Conservation (phyloP, 2,113 vertebrate species). For the Planiliza haematocheilus region DNA sequence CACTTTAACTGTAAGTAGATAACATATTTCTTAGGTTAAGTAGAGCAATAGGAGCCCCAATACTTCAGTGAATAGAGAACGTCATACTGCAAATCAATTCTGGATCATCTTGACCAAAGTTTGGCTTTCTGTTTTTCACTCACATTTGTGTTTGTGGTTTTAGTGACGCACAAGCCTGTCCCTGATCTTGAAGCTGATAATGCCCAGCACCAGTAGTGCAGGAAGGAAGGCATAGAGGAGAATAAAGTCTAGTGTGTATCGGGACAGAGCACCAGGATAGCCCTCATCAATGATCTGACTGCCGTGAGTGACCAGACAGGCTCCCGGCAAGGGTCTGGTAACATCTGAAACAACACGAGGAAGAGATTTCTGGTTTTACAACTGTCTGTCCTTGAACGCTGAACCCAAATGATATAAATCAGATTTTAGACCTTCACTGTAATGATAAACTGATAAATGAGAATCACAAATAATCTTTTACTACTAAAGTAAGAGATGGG, state of each 20-base stretch:
- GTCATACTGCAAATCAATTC: neutral
- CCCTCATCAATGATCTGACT: constrained; percentile 85
- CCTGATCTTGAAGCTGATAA: constrained; percentile 91
- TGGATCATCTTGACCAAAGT: neutral
- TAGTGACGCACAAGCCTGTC: constrained; percentile 85
- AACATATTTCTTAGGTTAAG: too few species aligned
- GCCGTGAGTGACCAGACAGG: constrained; percentile 84
- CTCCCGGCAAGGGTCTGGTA: constrained; percentile 53
- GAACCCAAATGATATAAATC: neutral
- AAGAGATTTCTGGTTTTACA: neutral
- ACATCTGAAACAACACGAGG: constrained; percentile 52
- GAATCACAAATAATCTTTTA: neutral
- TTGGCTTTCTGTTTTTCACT: neutral
- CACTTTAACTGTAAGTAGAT: too few species aligned
- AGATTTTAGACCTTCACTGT: neutral
- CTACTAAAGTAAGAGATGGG: too few species aligned
- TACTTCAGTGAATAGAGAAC: neutral
- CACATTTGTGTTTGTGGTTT: neutral
- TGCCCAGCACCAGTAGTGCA: constrained; percentile 84
- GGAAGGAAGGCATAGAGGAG: constrained; percentile 93
- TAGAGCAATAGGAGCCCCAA: neutral
- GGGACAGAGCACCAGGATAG: constrained; percentile 86
- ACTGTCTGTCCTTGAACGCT: constrained; percentile 13
- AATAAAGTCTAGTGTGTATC: constrained; percentile 88
- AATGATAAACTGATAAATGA: neutral